Evolutionary conservation across 2,113 vertebrate species (phyloP).

Genomic region (Anarrhichthys ocellatus): DNA sequence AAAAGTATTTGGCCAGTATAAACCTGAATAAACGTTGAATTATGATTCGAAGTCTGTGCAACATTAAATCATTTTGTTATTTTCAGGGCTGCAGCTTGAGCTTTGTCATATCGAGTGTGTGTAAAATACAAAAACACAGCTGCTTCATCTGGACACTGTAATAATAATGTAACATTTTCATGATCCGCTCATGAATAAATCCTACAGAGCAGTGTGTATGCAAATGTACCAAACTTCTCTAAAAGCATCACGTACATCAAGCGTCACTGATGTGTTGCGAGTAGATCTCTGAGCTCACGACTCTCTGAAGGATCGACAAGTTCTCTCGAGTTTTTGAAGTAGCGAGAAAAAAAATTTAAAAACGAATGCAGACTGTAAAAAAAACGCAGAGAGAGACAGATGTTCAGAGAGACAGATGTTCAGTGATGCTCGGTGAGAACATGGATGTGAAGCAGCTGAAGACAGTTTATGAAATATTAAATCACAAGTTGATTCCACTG

Average conservation of each 20-base stretch:
- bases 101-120: no score
- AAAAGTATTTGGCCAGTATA: no score
- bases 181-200: no score
- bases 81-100: no score
- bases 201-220: background rate
- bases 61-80: no score
- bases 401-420: background rate
- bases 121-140: no score
- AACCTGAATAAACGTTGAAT: no score
- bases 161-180: no score
- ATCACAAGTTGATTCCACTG: constrained; percentile 21
- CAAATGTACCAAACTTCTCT: background rate
- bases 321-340: background rate
- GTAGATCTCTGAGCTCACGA: background rate
- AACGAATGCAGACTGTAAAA: no score
- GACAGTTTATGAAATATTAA: background rate
- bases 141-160: no score
- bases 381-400: background rate
- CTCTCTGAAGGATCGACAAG: no score
- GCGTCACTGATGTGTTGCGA: constrained; percentile 7
- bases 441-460: background rate
- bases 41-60: no score
- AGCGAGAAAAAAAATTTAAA: background rate
- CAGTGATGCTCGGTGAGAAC: background rate
- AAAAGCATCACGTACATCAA: background rate